Percentiles rank a stretch among this genome's conserved stretches.
Evolutionary conservation across 2,113 vertebrate genomes (phyloP).

Genomic region (Gavia stellata): DNA sequence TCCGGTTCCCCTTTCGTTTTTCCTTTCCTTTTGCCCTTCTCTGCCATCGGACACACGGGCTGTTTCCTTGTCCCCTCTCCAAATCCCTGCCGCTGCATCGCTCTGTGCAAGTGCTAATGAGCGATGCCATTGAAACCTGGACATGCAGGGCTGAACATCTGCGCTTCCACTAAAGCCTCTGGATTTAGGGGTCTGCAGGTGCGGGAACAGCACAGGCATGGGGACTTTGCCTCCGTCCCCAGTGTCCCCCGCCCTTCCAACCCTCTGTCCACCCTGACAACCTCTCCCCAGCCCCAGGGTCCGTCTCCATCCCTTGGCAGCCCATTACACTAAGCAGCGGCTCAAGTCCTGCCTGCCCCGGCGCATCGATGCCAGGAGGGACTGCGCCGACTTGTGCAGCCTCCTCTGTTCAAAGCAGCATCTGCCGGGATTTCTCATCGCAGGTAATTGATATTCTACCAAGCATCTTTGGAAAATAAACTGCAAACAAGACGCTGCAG

Average conservation of each 20-base stretch:
- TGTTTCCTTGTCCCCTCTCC: neutral
- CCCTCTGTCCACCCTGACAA: neutral
- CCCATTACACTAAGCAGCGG: neutral
- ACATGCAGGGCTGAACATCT: slow-evolving; percentile 4
- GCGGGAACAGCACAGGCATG: neutral
- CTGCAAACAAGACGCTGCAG: slow-evolving; percentile 77
- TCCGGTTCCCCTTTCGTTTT: neutral
- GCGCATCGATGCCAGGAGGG: neutral
- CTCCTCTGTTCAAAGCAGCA: slow-evolving; percentile 34
- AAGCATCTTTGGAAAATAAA: slow-evolving; percentile 72
- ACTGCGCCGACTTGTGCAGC: neutral
- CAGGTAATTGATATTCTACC: slow-evolving; percentile 74
- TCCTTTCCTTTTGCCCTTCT: neutral
- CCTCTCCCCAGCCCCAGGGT: neutral
- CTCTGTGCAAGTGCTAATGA: neutral
- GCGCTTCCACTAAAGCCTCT: neutral
- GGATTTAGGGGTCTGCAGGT: neutral
- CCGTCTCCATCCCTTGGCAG: fast-evolving
- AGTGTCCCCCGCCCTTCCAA: neutral
- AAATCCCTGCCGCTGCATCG: neutral
- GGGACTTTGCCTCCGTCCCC: neutral
- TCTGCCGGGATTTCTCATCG: slow-evolving; percentile 68
- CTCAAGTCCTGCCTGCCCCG: neutral
- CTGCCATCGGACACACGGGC: slow-evolving; percentile 3
- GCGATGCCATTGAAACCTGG: neutral